Percentiles rank a stretch among this genome's conserved stretches.
These are phyloP conservation scores for Protodeltote pygarga DNA, from an alignment of 2,888 invertebrate species.

Conservation along the genomic window DNA sequence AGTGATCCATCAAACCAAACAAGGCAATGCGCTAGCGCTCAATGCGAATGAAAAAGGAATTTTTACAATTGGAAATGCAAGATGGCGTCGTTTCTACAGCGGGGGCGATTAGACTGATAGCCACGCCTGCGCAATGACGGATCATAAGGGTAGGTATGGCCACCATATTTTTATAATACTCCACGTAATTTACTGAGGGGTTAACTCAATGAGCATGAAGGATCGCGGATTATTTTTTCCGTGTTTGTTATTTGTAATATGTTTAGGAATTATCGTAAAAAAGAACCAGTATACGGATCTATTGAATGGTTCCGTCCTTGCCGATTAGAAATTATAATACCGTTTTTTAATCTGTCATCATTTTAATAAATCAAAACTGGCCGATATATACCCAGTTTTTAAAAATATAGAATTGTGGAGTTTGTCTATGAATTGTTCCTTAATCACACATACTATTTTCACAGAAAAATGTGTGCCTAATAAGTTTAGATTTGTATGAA, in stretches of 20 bases:
- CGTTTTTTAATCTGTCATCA: too few species aligned
- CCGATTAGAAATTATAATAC: too few species aligned
- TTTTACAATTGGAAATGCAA: constrained; percentile 66
- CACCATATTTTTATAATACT: constrained; percentile 41
- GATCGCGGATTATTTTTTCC: constrained; percentile 32
- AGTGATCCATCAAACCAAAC: constrained; percentile 58
- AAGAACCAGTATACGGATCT: constrained; percentile 1
- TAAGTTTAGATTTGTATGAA: too few species aligned
- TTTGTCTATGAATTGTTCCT: too few species aligned
- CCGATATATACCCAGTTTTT: too few species aligned
- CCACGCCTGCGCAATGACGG: constrained; percentile 65
- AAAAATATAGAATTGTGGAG: too few species aligned
- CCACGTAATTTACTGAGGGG: constrained; percentile 25
- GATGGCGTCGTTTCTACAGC: constrained; percentile 68
- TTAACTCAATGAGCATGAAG: constrained; percentile 18
- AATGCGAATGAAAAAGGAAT: constrained; percentile 54
- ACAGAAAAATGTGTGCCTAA: too few species aligned
- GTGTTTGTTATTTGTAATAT: constrained; percentile 13
- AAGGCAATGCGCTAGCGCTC: constrained; percentile 68
- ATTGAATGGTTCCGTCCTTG: too few species aligned
- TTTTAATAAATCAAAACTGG: too few species aligned
- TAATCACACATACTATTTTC: too few species aligned
- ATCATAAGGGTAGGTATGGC: constrained; percentile 46
- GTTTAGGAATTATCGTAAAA: constrained; percentile 11
- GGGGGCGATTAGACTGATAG: constrained; percentile 73